Percentiles rank a stretch among this genome's conserved stretches.
Conservation (phyloP, 1,140 invertebrate genomes). For the Medauroidea extradentata region DNA sequence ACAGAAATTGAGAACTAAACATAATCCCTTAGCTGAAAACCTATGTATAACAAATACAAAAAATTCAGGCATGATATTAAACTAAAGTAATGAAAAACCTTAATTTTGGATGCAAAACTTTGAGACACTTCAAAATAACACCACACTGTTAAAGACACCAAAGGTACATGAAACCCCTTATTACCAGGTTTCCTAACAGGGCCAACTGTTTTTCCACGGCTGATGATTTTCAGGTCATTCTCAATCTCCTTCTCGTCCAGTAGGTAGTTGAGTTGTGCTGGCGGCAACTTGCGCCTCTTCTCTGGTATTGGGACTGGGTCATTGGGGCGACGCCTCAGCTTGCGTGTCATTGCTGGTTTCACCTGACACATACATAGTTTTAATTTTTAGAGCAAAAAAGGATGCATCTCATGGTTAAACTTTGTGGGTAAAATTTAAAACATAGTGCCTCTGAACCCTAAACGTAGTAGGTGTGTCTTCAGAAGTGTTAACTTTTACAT, state of each 20-base stretch:
- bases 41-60: no score
- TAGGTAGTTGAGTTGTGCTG: slow-evolving; percentile 77
- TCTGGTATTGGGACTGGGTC: slow-evolving; percentile 85
- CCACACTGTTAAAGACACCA: slow-evolving; percentile 14
- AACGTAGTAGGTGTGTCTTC: no score
- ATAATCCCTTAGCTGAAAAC: no score
- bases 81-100: neutral
- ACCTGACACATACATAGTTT: slow-evolving; percentile 54
- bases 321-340: slow-evolving; percentile 85
- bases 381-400: no score
- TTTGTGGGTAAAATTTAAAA: no score
- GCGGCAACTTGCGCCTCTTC: slow-evolving; percentile 74
- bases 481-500: no score
- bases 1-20: no score
- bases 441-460: no score
- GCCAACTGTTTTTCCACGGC: slow-evolving; percentile 56
- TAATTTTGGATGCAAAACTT: neutral
- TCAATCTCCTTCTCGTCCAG: slow-evolving; percentile 88
- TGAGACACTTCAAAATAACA: neutral
- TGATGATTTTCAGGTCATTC: slow-evolving; percentile 80
- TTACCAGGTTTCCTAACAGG: slow-evolving; percentile 48
- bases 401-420: no score
- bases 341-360: slow-evolving; percentile 71
- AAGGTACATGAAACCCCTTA: no score
- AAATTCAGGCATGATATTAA: no score